Evolutionary conservation across 2,888 invertebrate species (phyloP), one percentile per base, ranked within the genome.

Genomic region (Spialia ferax): DNA sequence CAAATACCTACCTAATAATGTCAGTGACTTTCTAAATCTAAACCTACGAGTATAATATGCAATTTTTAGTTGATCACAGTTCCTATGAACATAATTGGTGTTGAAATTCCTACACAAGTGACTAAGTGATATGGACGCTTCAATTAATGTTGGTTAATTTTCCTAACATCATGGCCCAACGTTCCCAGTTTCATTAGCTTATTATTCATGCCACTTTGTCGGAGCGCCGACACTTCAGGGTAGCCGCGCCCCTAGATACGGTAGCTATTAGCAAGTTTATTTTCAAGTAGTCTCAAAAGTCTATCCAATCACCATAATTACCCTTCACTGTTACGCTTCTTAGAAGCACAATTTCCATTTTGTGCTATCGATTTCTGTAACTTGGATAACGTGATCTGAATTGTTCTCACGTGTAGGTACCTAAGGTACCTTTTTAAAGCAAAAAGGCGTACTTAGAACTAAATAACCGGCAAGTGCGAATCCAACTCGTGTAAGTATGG

Each of bases 291-390:
- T 60, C 59, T 60, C 54, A 60, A 66, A 66, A 66, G 66, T 66
- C 66, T 66, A 66, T 60, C 66, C 66, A 66, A 66, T 66, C 60
- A 66, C 66, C 66, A 66, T 66, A 66, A 66, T 66, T 60, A 66
- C 66, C 65, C 66, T 60, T 66, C 66, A 66, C 23, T 66, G 59
- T 60, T 60, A 60, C 66, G 66, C 66, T 63, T 62, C 52, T 59
- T 29, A 66, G 60, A 66, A 66, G 42, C 60, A 54, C 60, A 59
- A 66, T 66, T 66, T 60, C 59, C 66, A 66, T 59, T 59, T 60
- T 54, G 52, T 54, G 3, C 23, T 20, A 50, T 50, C 29, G 60
- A 66, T 66, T 66, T 7, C 15, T 64, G 63, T 11, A 50, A n/a
- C 35, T n/a, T 54, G 42, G 18, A 42, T 59, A 59, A 60, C 66